Evolutionary conservation across 1,140 invertebrate genomes (phyloP).

Genomic region (Drosophila nannoptera): DNA sequence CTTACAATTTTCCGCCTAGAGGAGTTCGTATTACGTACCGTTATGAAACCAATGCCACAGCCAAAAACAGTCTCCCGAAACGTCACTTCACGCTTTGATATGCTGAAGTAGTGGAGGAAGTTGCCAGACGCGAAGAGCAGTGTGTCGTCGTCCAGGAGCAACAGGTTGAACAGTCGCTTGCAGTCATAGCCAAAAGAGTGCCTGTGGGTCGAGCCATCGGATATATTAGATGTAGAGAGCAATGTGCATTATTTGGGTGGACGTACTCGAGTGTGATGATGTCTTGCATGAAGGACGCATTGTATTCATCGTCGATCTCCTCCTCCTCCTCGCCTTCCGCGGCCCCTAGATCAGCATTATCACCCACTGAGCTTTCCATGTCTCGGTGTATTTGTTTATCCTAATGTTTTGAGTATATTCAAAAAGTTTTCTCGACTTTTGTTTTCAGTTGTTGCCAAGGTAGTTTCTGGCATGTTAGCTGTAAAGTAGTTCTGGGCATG

Average conservation of each 20-base stretch:
- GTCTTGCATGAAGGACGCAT: conserved; percentile 47
- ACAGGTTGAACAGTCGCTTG: conserved; percentile 88
- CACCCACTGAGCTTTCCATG: conserved; percentile 45
- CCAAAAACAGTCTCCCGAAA: conserved; percentile 87
- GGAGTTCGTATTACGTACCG: conserved; percentile 80
- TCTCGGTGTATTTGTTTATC: conserved; percentile 20
- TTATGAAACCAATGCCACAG: conserved; percentile 88
- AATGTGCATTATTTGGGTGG: too few species aligned
- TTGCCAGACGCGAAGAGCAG: conserved; percentile 90
- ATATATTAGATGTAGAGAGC: not conserved
- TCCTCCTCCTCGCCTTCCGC: conserved; percentile 52
- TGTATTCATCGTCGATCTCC: conserved; percentile 10
- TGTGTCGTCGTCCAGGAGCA: conserved; percentile 85
- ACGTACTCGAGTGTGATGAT: conserved; percentile 61
- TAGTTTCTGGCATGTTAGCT: not conserved
- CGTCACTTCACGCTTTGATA: conserved; percentile 83
- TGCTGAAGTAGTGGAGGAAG: conserved; percentile 87
- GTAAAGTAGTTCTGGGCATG: conserved; percentile 33
- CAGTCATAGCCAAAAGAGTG: conserved; percentile 94
- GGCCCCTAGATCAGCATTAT: conserved; percentile 15
- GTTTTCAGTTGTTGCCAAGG: conserved; percentile 51
- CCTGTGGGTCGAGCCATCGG: conserved; percentile 76
- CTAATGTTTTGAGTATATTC: conserved; percentile 48
- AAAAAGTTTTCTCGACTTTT: conserved; percentile 41
- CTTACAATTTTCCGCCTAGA: not conserved